These are phyloP conservation scores for Papilio gigon DNA, from an alignment of 2,888 invertebrate species.

Conservation along the genomic window DNA sequence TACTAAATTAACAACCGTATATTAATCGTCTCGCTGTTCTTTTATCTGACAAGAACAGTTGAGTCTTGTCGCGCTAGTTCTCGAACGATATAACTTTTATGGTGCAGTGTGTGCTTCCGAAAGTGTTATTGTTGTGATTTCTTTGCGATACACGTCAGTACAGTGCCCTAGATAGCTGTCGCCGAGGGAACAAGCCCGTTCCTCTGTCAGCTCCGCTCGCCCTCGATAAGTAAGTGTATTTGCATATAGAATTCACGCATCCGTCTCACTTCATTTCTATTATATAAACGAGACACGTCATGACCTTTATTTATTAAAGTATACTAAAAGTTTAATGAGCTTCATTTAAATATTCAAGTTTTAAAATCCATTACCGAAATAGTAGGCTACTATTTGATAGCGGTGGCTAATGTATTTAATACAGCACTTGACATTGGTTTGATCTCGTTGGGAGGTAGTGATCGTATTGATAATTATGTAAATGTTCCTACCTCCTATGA, in stretches of 20 bases:
- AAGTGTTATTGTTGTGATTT: slow-evolving; percentile 79
- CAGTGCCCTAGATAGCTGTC: slow-evolving; percentile 73
- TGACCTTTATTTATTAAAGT: slow-evolving; percentile 56
- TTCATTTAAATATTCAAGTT: slow-evolving; percentile 10
- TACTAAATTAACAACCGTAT: slow-evolving; percentile 60
- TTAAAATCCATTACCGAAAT: background rate
- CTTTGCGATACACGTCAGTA: slow-evolving; percentile 67
- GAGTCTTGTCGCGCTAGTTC: slow-evolving; percentile 55
- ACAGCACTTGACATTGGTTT: slow-evolving; percentile 29
- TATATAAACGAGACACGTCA: slow-evolving; percentile 79
- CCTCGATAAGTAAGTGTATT: slow-evolving; percentile 75
- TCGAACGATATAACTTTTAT: slow-evolving; percentile 51
- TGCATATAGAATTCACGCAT: slow-evolving; percentile 68
- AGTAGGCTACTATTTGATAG: background rate
- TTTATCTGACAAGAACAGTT: slow-evolving; percentile 73
- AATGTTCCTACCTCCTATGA: slow-evolving; percentile 20
- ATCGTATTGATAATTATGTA: slow-evolving; percentile 39
- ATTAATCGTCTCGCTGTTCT: slow-evolving; percentile 72
- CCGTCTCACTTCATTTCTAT: slow-evolving; percentile 56
- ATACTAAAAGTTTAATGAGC: background rate
- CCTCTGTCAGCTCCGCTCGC: slow-evolving; percentile 65
- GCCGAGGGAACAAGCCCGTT: slow-evolving; percentile 66
- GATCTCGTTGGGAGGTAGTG: slow-evolving; percentile 26
- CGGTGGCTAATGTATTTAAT: slow-evolving; percentile 16
- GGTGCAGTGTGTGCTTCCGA: slow-evolving; percentile 68